phyloP scores from a whole-genome alignment of 2,797 vertebrate species.

The Clarias fuscus region DNA sequence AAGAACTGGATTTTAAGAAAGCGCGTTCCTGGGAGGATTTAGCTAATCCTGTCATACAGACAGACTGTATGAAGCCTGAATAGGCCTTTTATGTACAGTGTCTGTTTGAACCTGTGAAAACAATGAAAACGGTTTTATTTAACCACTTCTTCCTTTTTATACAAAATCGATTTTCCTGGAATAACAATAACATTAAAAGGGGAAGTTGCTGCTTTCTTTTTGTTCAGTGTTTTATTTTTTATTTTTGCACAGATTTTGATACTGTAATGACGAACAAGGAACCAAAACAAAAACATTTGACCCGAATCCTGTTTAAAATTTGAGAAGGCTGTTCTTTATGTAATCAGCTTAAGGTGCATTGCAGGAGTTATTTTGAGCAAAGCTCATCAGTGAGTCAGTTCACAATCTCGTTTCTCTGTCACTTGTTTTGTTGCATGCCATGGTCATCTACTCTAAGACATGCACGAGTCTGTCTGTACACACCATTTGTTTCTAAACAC shows the following conservation, averaged over 20 bases:
- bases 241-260: too few species aligned
- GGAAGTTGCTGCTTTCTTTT: not conserved
- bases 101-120: constrained; percentile 6
- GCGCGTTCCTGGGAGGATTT: constrained; percentile 34
- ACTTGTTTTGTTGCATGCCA: not conserved
- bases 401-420: not conserved
- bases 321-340: constrained; percentile 63
- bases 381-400: constrained; percentile 44
- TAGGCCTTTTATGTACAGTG: constrained; percentile 31
- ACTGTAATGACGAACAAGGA: not conserved
- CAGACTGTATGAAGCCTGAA: constrained; percentile 14
- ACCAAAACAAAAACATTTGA: constrained; percentile 61
- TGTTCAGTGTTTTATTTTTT: not conserved
- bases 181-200: not conserved
- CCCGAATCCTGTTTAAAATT: constrained; percentile 60
- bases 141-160: not conserved
- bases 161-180: not conserved
- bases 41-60: constrained; percentile 24
- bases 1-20: constrained; percentile 32
- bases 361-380: constrained; percentile 54
- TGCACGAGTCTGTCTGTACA: not conserved
- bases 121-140: constrained; percentile 15
- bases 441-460: not conserved
- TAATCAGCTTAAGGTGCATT: constrained; percentile 72
- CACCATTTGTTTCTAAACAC: not conserved